phyloP scores from a whole-genome alignment of 2,797 vertebrate species.

The Carcharodon carcharias region DNA sequence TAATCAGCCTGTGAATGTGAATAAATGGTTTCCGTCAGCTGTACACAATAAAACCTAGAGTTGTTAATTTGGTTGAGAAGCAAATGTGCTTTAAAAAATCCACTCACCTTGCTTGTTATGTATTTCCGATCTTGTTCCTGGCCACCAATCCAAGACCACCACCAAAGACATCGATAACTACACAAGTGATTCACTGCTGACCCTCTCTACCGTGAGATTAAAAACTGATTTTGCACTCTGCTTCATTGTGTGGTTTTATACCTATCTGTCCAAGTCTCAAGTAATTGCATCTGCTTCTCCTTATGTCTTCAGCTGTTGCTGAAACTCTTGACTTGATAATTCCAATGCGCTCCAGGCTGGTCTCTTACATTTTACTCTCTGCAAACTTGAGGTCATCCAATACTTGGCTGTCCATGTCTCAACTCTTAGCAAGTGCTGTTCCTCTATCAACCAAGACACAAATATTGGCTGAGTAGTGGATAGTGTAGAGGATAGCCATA shows the following conservation, averaged over 20 bases:
- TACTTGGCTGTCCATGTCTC: too few relatives aligned
- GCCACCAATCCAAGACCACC: not conserved
- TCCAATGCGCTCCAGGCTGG: too few relatives aligned
- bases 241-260: not conserved
- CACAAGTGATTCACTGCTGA: not conserved
- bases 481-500: too few relatives aligned
- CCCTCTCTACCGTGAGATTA: not conserved
- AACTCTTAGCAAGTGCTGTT: too few relatives aligned
- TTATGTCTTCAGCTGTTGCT: not conserved
- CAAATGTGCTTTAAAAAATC: not conserved
- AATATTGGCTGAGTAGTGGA: too few relatives aligned
- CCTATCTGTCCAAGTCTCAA: not conserved
- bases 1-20: conserved; percentile 5
- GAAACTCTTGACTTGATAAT: too few relatives aligned
- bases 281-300: not conserved
- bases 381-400: too few relatives aligned
- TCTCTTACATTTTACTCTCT: too few relatives aligned
- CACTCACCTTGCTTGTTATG: not conserved
- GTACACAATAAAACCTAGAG: not conserved
- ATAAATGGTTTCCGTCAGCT: not conserved
- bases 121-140: not conserved
- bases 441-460: too few relatives aligned
- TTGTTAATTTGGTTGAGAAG: not conserved
- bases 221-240: not conserved
- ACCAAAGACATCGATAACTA: not conserved